A percentile compares a stretch with the other conserved stretches of the same genome.
Conservation (phyloP, 1,140 invertebrate genomes). For the Pogonomyrmex californicus region DNA sequence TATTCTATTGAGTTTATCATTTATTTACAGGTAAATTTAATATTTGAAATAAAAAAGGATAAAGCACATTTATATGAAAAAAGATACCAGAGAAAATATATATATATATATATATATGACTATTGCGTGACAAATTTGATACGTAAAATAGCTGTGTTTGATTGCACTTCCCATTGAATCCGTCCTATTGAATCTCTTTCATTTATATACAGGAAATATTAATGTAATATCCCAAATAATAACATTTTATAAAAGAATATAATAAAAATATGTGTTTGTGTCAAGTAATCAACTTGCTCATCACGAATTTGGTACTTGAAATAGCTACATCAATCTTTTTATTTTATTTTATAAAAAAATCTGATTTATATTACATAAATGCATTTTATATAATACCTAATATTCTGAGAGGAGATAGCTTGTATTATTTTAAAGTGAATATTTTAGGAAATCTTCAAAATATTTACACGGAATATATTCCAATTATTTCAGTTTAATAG, state of each 20-base stretch:
- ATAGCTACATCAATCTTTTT: not conserved
- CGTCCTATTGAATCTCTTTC: not conserved
- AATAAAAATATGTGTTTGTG: not conserved
- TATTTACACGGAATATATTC: not conserved
- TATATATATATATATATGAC: not conserved
- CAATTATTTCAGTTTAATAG: not conserved
- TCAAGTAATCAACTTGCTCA: not conserved
- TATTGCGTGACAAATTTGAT: conserved; percentile 21
- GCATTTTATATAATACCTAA: not conserved
- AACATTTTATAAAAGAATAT: not conserved
- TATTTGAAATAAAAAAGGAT: conserved; percentile 26
- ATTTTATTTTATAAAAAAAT: not conserved
- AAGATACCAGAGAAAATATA: not conserved
- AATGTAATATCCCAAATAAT: conserved; percentile 29
- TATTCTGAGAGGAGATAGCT: not conserved
- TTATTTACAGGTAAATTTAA: conserved; percentile 10
- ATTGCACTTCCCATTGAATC: not conserved
- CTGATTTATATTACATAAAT: not conserved
- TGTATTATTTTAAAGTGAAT: not conserved
- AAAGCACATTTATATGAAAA: conserved; percentile 13
- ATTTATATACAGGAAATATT: conserved; percentile 22
- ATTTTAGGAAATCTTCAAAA: not conserved
- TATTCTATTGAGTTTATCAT: conserved; percentile 22
- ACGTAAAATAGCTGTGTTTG: conserved; percentile 23
- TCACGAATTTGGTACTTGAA: not conserved